Base-by-base conservation (phyloP, 2,888 invertebrate species). In the Cantharis rustica region DNA sequence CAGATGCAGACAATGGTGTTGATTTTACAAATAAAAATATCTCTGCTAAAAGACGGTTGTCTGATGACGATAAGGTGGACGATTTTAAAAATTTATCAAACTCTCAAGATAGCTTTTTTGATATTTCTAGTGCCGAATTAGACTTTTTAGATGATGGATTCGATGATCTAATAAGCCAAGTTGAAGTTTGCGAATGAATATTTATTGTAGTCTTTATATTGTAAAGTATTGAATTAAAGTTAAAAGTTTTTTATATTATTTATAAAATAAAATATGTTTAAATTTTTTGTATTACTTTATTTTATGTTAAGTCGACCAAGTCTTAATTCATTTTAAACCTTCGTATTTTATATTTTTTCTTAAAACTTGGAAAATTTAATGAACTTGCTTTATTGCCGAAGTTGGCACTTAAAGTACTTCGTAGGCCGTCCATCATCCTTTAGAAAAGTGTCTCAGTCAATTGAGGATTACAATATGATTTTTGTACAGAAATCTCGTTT, bases 161-260 rank as follows among this genome's bases (percentile, higher is more conserved):
- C 70, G 92, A 93, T 82, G 91, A 90, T 76, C 80, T 91, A 17
- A 88, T 93, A 64, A 89, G 90, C n/a, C 89, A 89, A 82, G 84
- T 91, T 70, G 88, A 90, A 80, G 20, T 66, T 66, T 11, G 4
- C 0, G 31, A 31, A 7, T 31, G 13, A 31, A 31, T 31, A 11
- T 31, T 27, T 31, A 4, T 31, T 31, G 3, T 31, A 13, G 31
- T 11, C 9, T 13, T 31, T 31, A 31, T 31, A 13, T 13, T 31
- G 31, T 31, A 31, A 31, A 31, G 13, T 31, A 13, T 31, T 31
- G 4, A 13, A 13, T 13, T 31, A 31, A 3, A 31, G 4, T 13
- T 31, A n/a, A 4, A 13, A 31, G 4, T 13, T 23, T 31, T 13
- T 31, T 31, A 31, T n/a, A n/a, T n/a, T 31, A 13, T 31, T 31